Base-by-base conservation (phyloP, 2,797 vertebrate genomes). In the Siniperca undulata region DNA sequence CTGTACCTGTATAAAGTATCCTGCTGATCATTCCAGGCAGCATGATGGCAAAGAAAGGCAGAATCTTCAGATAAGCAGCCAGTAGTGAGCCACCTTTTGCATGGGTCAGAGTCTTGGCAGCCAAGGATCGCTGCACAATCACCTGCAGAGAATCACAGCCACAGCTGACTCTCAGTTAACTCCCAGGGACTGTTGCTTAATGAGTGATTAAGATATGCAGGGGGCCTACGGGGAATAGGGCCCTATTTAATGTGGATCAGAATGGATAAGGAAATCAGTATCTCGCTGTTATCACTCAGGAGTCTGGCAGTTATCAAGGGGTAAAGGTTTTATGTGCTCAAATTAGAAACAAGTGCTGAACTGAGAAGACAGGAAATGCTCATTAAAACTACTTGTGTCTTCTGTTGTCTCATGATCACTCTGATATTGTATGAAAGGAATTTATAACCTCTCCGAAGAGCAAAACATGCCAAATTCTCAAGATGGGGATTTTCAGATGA, bases 11-110 rank as follows among this genome's bases (percentile, higher is more conserved):
- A 88, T 95, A 99, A 34, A 99, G 97, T 68, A 99, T 92, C 65
- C 98, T 95, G 95, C 99, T 99, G 94, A 97, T 96, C 99, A 99
- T 99, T 19, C 99, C 99, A 0, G 99, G 98, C 84, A 99, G 93
- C 66, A 99, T 97, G 95, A 99, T 97, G 76, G 97, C 94, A 78
- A 99, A 99, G 83, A 99, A 97, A 2, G 99, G 98, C 62, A 99
- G 85, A 72, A 98, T 89, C 89, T 99, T 99, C 70, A 99, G 91
- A 92, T 98, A 99, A 0, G 97, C 96, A 0, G 98, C 97, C 91
- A 99, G 80, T 87, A 99, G 88, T 8, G 99, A 98, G 34, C 97
- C 98, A 2, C 97, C 98, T 93, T 99, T 99, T 22, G 99, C 99
- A 0, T 99, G 99, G 22, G 96, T 96, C 74, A 99, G 94, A 87